Evolutionary conservation across 2,888 invertebrate genomes (phyloP).

Genomic region (Trisateles emortualis): DNA sequence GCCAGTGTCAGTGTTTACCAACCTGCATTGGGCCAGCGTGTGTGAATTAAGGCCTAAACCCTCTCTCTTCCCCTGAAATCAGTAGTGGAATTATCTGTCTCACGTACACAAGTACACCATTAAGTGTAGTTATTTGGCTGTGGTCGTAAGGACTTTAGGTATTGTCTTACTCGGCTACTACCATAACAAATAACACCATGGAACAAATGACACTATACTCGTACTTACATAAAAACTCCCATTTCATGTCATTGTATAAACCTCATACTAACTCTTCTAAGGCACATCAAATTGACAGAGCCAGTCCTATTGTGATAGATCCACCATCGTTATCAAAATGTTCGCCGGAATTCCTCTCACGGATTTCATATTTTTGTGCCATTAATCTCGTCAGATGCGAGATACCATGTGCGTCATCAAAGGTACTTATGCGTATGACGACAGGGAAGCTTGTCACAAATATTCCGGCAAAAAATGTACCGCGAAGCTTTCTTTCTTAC

Average conservation of each 20-base stretch:
- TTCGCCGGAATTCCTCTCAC: conserved; percentile 9
- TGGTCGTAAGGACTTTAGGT: too few relatives aligned
- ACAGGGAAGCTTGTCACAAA: conserved; percentile 11
- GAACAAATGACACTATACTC: too few relatives aligned
- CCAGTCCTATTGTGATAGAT: conserved; percentile 10
- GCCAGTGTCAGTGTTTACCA: too few relatives aligned
- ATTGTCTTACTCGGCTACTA: too few relatives aligned
- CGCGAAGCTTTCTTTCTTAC: conserved; percentile 1
- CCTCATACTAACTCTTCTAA: not conserved
- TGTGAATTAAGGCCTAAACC: too few relatives aligned
- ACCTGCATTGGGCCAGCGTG: too few relatives aligned
- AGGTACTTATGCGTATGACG: conserved; percentile 9
- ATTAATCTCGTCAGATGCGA: conserved; percentile 17
- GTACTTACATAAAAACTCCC: too few relatives aligned
- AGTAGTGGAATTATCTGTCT: too few relatives aligned
- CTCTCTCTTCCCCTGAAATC: too few relatives aligned
- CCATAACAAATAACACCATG: too few relatives aligned
- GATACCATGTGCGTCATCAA: conserved; percentile 18
- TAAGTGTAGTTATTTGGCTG: too few relatives aligned
- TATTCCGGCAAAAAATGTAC: conserved; percentile 5
- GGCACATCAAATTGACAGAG: not conserved
- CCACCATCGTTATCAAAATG: conserved; percentile 10
- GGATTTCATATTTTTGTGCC: conserved; percentile 23
- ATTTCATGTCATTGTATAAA: not conserved
- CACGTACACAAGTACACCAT: too few relatives aligned